phyloP scores from a whole-genome alignment of 2,888 invertebrate genomes.

The Gortyna flavago region DNA sequence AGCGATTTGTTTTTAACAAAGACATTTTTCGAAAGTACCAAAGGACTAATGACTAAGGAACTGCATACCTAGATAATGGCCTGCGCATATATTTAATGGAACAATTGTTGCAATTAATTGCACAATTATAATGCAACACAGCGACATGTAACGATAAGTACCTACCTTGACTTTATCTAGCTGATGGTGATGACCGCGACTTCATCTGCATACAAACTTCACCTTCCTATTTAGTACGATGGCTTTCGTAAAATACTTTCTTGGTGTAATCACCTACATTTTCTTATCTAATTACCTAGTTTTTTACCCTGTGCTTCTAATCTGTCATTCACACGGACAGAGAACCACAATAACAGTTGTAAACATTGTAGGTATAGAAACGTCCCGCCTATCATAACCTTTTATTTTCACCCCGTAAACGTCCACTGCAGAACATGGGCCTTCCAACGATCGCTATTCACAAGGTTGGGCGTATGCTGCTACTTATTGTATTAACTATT shows the following conservation, averaged over 20 bases:
- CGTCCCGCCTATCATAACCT: neutral
- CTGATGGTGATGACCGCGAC: neutral
- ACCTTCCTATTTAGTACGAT: neutral
- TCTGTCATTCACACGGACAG: neutral
- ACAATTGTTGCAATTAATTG: conserved; percentile 39
- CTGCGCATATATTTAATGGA: conserved; percentile 23
- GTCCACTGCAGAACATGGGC: conserved; percentile 19
- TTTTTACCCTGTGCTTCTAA: neutral
- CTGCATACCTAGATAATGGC: neutral
- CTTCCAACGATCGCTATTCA: conserved; percentile 25
- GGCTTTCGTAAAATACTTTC: neutral
- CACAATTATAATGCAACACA: conserved; percentile 49
- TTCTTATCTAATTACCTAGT: neutral
- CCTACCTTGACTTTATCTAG: conserved; percentile 9
- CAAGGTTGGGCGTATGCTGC: conserved; percentile 28
- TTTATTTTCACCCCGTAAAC: conserved; percentile 30
- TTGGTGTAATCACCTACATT: neutral
- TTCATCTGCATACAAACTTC: conserved; percentile 7
- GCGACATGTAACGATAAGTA: conserved; percentile 17
- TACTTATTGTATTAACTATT: conserved; percentile 57
- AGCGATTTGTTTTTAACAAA: neutral
- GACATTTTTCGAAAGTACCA: neutral
- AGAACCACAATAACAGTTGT: neutral
- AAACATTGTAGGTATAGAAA: neutral
- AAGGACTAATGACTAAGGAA: neutral